Conservation (phyloP, 1,140 invertebrate genomes). For the Aleiodes sp. region DNA sequence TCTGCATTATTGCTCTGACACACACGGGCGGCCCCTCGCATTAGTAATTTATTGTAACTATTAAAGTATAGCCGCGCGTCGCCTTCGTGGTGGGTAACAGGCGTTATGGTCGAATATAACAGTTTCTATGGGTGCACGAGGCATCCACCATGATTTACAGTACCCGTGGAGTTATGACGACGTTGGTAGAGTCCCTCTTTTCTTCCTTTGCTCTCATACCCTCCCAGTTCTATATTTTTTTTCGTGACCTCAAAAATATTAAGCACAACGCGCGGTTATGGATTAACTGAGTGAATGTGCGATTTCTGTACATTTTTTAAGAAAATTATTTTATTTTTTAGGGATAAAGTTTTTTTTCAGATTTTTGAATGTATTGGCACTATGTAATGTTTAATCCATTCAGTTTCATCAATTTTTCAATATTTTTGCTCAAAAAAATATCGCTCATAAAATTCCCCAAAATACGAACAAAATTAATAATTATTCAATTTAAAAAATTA, state of each 20-base stretch:
- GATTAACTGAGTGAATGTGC: neutral
- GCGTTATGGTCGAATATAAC: constrained; percentile 62
- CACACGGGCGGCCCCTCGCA: constrained; percentile 27
- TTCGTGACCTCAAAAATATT: constrained; percentile 18
- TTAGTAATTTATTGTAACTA: constrained; percentile 63
- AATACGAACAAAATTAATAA: too few relatives aligned
- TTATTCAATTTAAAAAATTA: too few relatives aligned
- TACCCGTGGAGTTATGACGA: constrained; percentile 59
- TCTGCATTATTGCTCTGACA: constrained; percentile 18
- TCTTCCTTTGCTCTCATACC: neutral
- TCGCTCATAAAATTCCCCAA: too few relatives aligned
- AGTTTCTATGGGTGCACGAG: constrained; percentile 62
- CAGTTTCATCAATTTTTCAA: too few relatives aligned
- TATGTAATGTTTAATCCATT: too few relatives aligned
- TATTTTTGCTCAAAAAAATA: too few relatives aligned
- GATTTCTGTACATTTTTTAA: too few relatives aligned
- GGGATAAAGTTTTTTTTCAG: too few relatives aligned
- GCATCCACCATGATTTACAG: constrained; percentile 62
- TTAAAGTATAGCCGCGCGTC: constrained; percentile 59
- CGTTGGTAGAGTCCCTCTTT: constrained; percentile 28
- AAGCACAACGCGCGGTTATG: neutral
- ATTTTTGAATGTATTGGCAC: too few relatives aligned
- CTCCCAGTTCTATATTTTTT: neutral
- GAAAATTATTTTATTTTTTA: too few relatives aligned
- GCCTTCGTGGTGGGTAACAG: constrained; percentile 58